Evolutionary conservation across 2,113 vertebrate species (phyloP), one percentile per base, ranked within the genome.

Genomic region (Microcebus griseorufus): DNA sequence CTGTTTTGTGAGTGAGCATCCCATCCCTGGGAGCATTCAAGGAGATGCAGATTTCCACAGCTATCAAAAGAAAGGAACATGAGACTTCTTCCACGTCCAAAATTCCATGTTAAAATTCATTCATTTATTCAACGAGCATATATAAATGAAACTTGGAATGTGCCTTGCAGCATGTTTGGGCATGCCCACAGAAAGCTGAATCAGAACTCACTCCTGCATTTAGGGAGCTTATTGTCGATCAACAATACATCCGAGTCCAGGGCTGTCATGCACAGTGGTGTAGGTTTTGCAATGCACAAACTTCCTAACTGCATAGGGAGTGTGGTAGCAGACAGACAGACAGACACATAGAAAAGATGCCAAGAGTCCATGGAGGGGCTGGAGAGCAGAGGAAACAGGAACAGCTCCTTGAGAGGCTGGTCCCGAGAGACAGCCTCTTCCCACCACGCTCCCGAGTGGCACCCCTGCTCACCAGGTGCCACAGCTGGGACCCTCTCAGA

Each of bases 231-330:
- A 16, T 6, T 17, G 29, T 32, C 6, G 2, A 45, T 5, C 6
- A n/a, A 60, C 13, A 3, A 8, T 1, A 39, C 18, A 3, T 16
- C 32, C 0, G 1, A n/a, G 20, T 25, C n/a, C 5, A 18, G 70
- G 85, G 72, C 75, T 9, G 0, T 32, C 1, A 0, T 4, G 16
- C 32, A 5, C 75, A 65, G 22, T 1, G 16, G 58, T 8, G 58
- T 23, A 1, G 11, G 29, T 42, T 64, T 34, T 23, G 32, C 9
- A 18, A 55, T 10, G 65, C 37, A 18, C 65, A 32, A 3, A 22
- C 34, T 42, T 45, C 55, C 53, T 18, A 39, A 3, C 32, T 22
- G 22, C 37, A 10, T 1, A 16, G 11, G 2, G n/a, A 90, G 29
- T n/a, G 16, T 27, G 18, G 14, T 39, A 75, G 25, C 62, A 91